Evolutionary conservation across 2,888 invertebrate genomes (phyloP), one percentile per base, ranked within the genome.

Genomic region (Megalurothrips usitatus): DNA sequence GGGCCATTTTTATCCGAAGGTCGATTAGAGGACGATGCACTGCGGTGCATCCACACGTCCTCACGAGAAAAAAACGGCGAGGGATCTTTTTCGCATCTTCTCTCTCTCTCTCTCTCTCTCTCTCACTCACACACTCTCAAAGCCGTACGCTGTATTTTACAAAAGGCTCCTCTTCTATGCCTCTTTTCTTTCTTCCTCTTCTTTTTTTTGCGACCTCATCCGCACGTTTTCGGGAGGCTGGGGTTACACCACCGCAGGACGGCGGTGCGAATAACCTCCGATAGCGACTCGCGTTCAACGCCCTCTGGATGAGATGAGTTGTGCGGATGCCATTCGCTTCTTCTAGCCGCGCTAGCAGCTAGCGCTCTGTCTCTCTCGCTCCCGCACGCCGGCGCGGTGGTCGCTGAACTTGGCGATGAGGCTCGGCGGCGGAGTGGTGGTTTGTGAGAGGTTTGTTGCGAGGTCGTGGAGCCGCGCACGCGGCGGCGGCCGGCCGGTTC

Each of bases 1-100:
- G 68, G 10, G 68, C 68, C 68, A 58, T 75, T 75, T 75, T 75
- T 12, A 26, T 75, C 23, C 10, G 68, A 75, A 75, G 68, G 68
- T 75, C 68, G 68, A 75, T 75, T 75, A 75, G 68, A 75, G 68
- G 68, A 75, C 68, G 68, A 75, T 75, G 68, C 68, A 75, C 68
- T 26, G 58, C 68, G n/a, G 17, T 26, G 26, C 26, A 23, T 26
- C 26, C 58, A 14, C 58, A 58, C 58, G 19, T 19, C 17, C 58
- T 19, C 58, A 58, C 52, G n/a, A 43, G 3, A 6, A 43, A 43
- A 43, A 43, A 43, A 43, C 34, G 34, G 34, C 3, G 34, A 43
- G 34, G 34, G 34, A 12, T 58, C 58, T 0, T 14, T 58, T n/a
- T 10, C 58, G 17, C 58, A 19, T n/a, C n/a, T 26, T 26, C 68